Evolutionary conservation across 2,113 vertebrate genomes (phyloP).

Genomic region (Toxotes chatareus): DNA sequence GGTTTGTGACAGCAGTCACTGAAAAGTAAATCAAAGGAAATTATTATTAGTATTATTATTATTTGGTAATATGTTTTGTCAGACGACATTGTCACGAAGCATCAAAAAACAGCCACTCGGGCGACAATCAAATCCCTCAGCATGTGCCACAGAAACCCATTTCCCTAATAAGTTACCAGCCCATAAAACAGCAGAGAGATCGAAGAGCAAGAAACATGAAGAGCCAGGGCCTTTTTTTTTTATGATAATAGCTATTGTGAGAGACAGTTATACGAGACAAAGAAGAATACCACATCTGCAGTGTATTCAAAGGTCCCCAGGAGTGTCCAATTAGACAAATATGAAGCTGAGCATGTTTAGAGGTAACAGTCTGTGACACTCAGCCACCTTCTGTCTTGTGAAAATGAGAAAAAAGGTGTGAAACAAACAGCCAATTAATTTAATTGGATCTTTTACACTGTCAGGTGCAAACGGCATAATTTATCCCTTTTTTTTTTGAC

Average conservation of each 20-base stretch:
- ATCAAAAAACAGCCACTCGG: conserved; percentile 42
- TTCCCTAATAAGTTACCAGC: conserved; percentile 61
- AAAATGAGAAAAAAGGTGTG: conserved; percentile 54
- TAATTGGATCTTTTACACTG: conserved; percentile 67
- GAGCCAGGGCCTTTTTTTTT: not conserved
- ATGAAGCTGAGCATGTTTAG: conserved; percentile 53
- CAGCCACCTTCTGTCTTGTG: conserved; percentile 34
- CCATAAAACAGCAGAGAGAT: conserved; percentile 45
- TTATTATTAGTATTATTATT: conserved; percentile 11
- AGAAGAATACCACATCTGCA: conserved; percentile 46
- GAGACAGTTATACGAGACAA: conserved; percentile 46
- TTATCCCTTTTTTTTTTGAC: conserved; percentile 19
- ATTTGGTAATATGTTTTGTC: conserved; percentile 49
- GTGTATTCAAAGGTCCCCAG: conserved; percentile 55
- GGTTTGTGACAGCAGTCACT: conserved; percentile 52
- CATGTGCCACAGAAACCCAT: conserved; percentile 64
- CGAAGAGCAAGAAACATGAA: conserved; percentile 30
- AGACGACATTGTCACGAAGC: conserved; percentile 48
- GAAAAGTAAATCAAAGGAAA: conserved; percentile 50
- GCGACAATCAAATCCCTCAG: conserved; percentile 65
- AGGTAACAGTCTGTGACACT: conserved; percentile 47
- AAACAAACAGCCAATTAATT: conserved; percentile 66
- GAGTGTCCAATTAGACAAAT: conserved; percentile 71
- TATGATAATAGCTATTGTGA: conserved; percentile 38
- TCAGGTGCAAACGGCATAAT: conserved; percentile 43